phyloP scores from a whole-genome alignment of 2,888 invertebrate genomes.

The Drosophila borborema region DNA sequence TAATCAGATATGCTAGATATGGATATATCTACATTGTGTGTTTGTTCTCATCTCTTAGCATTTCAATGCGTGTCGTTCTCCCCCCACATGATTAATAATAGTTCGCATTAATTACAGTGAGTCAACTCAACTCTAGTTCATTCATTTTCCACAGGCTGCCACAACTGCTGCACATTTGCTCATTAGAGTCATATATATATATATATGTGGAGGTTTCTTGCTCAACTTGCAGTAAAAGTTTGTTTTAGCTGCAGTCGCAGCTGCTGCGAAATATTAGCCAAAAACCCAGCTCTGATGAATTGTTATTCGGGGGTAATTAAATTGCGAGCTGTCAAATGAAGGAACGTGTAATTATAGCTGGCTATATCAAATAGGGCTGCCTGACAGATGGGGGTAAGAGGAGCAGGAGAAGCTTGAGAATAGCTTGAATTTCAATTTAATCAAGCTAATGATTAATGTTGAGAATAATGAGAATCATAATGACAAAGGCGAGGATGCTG shows the following conservation, averaged over 20 bases:
- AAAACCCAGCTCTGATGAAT: constrained; percentile 27
- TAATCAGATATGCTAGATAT: constrained; percentile 15
- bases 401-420: not conserved
- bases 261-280: constrained; percentile 7
- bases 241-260: constrained; percentile 28
- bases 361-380: not conserved
- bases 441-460: not conserved
- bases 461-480: not conserved
- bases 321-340: constrained; percentile 1
- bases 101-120: constrained; percentile 62
- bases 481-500: too few species aligned
- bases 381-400: not conserved
- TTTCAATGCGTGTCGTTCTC: constrained; percentile 28
- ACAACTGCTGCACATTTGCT: constrained; percentile 39
- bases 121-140: constrained; percentile 1
- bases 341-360: constrained; percentile 30
- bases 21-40: constrained; percentile 33
- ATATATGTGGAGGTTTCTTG: not conserved
- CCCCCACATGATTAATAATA: constrained; percentile 63
- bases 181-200: constrained; percentile 45
- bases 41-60: constrained; percentile 27
- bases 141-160: constrained; percentile 4
- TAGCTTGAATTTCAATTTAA: not conserved
- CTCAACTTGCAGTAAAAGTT: constrained; percentile 32
- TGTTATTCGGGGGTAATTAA: constrained; percentile 26